phyloP scores from a whole-genome alignment of 2,888 invertebrate species.

The Branchellion lobata region DNA sequence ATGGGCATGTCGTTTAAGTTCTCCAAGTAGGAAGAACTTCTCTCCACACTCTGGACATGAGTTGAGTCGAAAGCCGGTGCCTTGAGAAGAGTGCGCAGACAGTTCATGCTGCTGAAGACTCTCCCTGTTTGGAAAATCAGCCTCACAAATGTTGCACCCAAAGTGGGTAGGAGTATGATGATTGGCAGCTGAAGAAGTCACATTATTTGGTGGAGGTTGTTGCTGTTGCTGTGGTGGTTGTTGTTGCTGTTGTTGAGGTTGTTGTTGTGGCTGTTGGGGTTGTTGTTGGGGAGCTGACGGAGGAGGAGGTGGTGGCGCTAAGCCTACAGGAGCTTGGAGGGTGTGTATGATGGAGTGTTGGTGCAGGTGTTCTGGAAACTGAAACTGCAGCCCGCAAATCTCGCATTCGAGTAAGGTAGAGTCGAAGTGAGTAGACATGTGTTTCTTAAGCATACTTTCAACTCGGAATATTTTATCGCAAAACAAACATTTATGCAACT shows the following conservation, averaged over 20 bases:
- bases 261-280: constrained; percentile 16
- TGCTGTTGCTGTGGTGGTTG: constrained; percentile 29
- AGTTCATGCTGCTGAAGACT: constrained; percentile 33
- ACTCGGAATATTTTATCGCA: constrained; percentile 39
- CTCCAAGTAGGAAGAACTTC: constrained; percentile 35
- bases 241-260: constrained; percentile 15
- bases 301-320: constrained; percentile 31
- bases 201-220: constrained; percentile 25
- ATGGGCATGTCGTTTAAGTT: constrained; percentile 39
- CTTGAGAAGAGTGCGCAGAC: constrained; percentile 2
- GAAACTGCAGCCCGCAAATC: constrained; percentile 39
- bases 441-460: constrained; percentile 43
- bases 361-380: constrained; percentile 37
- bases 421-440: constrained; percentile 41
- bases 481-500: constrained; percentile 38
- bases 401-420: constrained; percentile 33
- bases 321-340: constrained; percentile 33
- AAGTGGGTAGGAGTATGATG: constrained; percentile 32
- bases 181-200: constrained; percentile 28
- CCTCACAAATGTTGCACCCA: constrained; percentile 26
- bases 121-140: constrained; percentile 36
- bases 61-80: constrained; percentile 30
- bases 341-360: constrained; percentile 41
- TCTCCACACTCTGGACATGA: constrained; percentile 40
- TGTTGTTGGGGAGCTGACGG: neutral